A percentile compares a stretch with the other conserved stretches of the same genome.
Conservation (phyloP, 2,113 vertebrate species). For the Stegastes partitus region DNA sequence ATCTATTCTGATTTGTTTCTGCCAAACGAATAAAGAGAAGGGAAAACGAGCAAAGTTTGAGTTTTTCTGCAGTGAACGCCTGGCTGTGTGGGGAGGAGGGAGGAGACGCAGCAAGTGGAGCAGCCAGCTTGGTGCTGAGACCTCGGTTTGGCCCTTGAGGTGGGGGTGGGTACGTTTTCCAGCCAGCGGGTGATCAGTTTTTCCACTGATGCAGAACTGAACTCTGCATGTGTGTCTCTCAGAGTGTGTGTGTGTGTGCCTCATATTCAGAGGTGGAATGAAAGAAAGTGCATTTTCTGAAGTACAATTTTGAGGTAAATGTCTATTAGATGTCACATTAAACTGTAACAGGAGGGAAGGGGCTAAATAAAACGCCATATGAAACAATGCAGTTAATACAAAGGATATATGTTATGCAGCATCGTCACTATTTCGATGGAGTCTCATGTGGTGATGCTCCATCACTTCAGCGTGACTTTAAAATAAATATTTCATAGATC, state of each 20-base stretch:
- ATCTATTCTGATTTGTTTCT: conserved; percentile 73
- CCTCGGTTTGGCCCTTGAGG: conserved; percentile 62
- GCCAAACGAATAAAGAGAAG: conserved; percentile 81
- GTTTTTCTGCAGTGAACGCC: conserved; percentile 24
- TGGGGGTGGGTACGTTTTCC: conserved; percentile 62
- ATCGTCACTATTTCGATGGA: too few species aligned
- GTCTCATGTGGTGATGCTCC: too few species aligned
- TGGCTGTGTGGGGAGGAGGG: conserved; percentile 16
- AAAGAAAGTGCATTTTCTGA: neutral
- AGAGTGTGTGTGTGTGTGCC: neutral
- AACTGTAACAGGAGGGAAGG: neutral
- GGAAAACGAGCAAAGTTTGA: conserved; percentile 10
- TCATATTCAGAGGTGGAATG: neutral
- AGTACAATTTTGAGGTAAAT: neutral
- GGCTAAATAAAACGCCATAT: neutral
- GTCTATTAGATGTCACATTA: neutral
- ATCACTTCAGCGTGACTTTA: too few species aligned
- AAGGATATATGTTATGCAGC: neutral
- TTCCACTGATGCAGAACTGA: conserved; percentile 72
- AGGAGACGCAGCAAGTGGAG: conserved; percentile 55
- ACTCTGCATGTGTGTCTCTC: conserved; percentile 5
- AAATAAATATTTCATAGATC: too few species aligned
- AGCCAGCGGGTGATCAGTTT: conserved; percentile 70
- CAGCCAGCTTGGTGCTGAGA: conserved; percentile 48
- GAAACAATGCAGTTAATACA: neutral